Evolutionary conservation across 1,140 invertebrate species (phyloP).

Genomic region (Heliothis virescens): DNA sequence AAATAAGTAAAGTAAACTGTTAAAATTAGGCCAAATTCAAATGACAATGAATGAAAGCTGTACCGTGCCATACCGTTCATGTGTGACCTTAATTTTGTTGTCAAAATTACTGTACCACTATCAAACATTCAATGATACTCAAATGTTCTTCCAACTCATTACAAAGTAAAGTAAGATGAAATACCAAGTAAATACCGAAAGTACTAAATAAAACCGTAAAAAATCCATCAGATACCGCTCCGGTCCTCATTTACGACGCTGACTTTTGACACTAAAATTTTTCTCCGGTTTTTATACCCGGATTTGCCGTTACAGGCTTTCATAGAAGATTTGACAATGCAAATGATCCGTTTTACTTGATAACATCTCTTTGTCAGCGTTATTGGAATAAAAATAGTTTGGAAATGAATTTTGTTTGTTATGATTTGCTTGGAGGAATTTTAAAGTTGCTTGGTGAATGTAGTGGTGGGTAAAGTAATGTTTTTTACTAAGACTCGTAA

Average conservation of each 20-base stretch:
- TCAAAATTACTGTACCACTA: no score
- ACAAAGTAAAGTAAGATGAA: slow-evolving; percentile 4
- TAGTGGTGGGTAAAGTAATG: no score
- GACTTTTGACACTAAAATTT: slow-evolving; percentile 42
- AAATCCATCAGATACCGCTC: slow-evolving; percentile 35
- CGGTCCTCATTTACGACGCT: slow-evolving; percentile 37
- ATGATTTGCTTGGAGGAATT: not conserved
- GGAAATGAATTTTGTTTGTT: not conserved
- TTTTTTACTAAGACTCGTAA: no score
- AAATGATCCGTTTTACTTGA: slow-evolving; percentile 45
- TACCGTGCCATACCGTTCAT: no score
- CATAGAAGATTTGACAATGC: slow-evolving; percentile 42
- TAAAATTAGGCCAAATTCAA: no score
- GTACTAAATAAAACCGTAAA: slow-evolving; percentile 41
- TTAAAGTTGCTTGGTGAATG: no score
- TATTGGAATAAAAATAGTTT: slow-evolving; percentile 6
- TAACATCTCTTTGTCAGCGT: slow-evolving; percentile 37
- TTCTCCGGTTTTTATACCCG: slow-evolving; percentile 33
- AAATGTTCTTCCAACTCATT: not conserved
- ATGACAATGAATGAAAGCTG: no score
- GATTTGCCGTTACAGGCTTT: slow-evolving; percentile 23
- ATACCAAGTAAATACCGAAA: slow-evolving; percentile 27
- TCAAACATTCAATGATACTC: no score
- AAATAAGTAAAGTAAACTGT: no score
- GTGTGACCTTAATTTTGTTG: no score